Conservation (phyloP, 2,113 vertebrate genomes). For the Pica pica region DNA sequence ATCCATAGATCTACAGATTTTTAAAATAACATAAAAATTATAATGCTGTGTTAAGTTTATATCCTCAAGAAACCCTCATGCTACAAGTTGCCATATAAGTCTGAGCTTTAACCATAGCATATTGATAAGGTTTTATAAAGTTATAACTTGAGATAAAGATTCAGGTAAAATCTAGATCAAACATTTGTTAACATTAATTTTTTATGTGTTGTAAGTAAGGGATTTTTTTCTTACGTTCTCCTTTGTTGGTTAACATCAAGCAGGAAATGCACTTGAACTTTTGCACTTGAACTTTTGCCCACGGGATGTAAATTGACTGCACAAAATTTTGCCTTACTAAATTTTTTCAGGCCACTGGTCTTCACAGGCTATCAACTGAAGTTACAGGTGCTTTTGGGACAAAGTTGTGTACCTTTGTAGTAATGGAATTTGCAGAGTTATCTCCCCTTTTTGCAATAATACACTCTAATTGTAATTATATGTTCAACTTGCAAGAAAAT, state of each 20-base stretch:
- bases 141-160: background rate
- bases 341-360: background rate
- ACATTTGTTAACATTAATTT: background rate
- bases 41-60: background rate
- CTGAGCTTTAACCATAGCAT: background rate
- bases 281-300: background rate
- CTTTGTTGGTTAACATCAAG: background rate
- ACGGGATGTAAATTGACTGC: background rate
- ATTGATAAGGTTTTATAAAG: background rate
- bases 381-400: background rate
- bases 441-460: background rate
- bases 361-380: background rate
- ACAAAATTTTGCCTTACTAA: background rate
- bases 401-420: background rate
- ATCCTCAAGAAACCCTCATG: accelerated
- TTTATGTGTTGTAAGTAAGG: background rate
- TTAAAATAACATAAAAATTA: background rate
- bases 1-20: background rate
- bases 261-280: background rate
- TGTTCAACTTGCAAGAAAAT: background rate
- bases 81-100: background rate
- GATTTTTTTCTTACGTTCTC: background rate
- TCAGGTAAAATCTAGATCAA: background rate
- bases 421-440: background rate
- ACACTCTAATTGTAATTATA: background rate